Evolutionary conservation across 1,140 invertebrate genomes (phyloP), one percentile per base, ranked within the genome.

Genomic region (Drosophila ogumai): DNA sequence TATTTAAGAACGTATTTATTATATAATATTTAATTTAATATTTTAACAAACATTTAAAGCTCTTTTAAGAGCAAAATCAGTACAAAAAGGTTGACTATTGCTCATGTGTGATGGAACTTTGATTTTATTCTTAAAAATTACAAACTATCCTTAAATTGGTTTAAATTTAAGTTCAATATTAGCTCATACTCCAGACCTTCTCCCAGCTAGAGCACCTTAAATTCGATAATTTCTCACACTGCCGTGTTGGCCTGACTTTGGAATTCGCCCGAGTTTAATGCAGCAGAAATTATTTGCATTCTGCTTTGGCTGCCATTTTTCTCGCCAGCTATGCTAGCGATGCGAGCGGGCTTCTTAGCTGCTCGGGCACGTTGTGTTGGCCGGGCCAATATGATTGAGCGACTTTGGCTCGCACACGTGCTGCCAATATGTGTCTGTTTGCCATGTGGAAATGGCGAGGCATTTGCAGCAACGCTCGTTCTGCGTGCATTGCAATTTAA

Each of bases 371-470:
- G 68, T 47, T 66, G 58, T 57, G 52, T 72, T 65, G 69, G 65
- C 55, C 40, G 22, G 65, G 56, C 58, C 84, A 90, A 88, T 85
- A 88, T 90, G 85, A 88, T 90, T 88, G 78, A 90, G 74, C 81
- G 50, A 65, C 73, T 75, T 65, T 50, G 71, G 59, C 59, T 67
- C 38, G 68, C 65, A 52, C 52, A 75, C 65, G 85, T 84, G 80
- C 77, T 41, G 58, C 68, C 68, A 65, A 75, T 69, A 84, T 82
- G 64, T 80, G 71, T 80, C 71, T 84, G 84, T 60, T 80, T 67
- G 80, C 71, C 67, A 59, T 77, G 69, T 64, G 61, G 61, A 81
- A 81, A 56, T 57, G 52, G 78, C 68, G 56, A 60, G 52, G 80
- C 82, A 82, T 79, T 88, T 68, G 44, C 60, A 63, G 36, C 32